Conservation (phyloP, 1,140 invertebrate species). For the Zaprionus taronus region DNA sequence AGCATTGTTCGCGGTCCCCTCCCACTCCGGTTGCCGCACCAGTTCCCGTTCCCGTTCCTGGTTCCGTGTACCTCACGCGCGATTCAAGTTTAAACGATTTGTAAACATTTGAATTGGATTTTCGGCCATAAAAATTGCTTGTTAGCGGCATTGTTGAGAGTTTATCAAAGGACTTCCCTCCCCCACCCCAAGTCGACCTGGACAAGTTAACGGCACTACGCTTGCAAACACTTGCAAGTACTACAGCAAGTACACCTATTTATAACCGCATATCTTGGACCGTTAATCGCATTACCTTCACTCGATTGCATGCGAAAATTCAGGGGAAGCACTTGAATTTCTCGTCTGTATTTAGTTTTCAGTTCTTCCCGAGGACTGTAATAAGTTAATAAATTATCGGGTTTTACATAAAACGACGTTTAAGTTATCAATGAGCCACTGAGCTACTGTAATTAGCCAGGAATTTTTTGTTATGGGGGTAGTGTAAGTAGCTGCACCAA, state of each 20-base stretch:
- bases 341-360: constrained; percentile 16
- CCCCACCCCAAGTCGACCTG: constrained; percentile 20
- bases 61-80: constrained; percentile 18
- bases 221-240: constrained; percentile 36
- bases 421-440: constrained; percentile 70
- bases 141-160: constrained; percentile 67
- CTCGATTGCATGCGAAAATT: constrained; percentile 56
- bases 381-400: constrained; percentile 80
- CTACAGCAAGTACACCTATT: constrained; percentile 63
- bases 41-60: constrained; percentile 4
- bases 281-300: constrained; percentile 74
- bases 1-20: constrained; percentile 12
- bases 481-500: background rate
- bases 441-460: constrained; percentile 65
- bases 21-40: background rate
- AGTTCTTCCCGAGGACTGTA: constrained; percentile 57
- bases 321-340: constrained; percentile 4
- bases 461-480: background rate
- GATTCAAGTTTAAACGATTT: constrained; percentile 74
- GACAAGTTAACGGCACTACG: constrained; percentile 58
- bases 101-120: constrained; percentile 83
- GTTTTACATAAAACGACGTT: constrained; percentile 72
- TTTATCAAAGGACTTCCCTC: constrained; percentile 58
- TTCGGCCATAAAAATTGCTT: constrained; percentile 77
- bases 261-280: constrained; percentile 51